These are phyloP conservation scores for Bubo blakistoni DNA, from an alignment of 2,113 vertebrate genomes.

Conservation along the genomic window DNA sequence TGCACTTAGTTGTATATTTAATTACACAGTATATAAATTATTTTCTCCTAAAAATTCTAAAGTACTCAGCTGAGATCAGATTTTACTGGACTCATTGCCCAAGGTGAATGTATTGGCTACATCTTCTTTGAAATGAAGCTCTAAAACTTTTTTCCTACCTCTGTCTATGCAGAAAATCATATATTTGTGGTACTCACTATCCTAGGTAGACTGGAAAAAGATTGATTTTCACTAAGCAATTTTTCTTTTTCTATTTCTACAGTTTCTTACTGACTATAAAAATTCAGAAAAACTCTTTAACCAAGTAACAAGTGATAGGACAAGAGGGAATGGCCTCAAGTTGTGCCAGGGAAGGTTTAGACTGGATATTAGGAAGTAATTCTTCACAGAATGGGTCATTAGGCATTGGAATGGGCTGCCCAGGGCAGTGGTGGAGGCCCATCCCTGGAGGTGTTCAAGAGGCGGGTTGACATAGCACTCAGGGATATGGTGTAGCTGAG, in stretches of 20 bases:
- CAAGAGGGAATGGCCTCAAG: no score
- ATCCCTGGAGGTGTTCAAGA: no score
- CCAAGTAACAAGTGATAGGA: no score
- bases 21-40: neutral
- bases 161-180: neutral
- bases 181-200: neutral
- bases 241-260: neutral
- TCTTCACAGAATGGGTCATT: no score
- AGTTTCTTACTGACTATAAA: neutral
- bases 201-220: neutral
- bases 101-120: neutral
- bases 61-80: neutral
- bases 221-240: fast-evolving
- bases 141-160: neutral
- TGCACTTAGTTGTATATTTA: neutral
- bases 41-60: neutral
- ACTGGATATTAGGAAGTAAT: no score
- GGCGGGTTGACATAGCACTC: no score
- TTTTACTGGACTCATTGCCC: neutral
- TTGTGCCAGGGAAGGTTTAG: no score
- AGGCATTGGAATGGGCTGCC: no score
- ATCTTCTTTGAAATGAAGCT: neutral
- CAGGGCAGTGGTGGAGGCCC: no score
- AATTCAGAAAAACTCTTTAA: neutral
- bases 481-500: no score